phyloP scores from a whole-genome alignment of 37 sponge, comb jelly and placozoan species.

The Tethya wilhelma region DNA sequence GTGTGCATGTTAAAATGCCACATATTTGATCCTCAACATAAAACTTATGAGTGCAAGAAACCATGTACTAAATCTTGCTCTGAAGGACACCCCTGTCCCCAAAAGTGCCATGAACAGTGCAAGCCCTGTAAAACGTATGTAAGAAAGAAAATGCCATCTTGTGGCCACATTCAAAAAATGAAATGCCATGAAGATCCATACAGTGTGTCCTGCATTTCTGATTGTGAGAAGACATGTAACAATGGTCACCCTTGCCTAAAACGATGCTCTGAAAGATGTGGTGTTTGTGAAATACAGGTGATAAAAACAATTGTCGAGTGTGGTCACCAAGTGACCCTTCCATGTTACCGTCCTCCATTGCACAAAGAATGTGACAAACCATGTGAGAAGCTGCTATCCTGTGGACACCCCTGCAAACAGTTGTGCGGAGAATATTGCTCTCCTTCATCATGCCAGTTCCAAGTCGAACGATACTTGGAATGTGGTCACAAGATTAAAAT shows the following conservation, averaged over 20 bases:
- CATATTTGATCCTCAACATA: conserved; percentile 55
- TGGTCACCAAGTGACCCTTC: conserved; percentile 46
- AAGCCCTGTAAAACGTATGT: conserved; percentile 28
- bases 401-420: conserved; percentile 64
- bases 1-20: conserved; percentile 69
- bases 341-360: neutral
- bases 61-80: conserved; percentile 41
- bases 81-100: conserved; percentile 42
- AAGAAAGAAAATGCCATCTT: conserved; percentile 34
- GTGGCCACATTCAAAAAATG: conserved; percentile 53
- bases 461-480: neutral
- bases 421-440: conserved; percentile 41
- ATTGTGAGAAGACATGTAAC: conserved; percentile 36
- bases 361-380: neutral
- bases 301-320: conserved; percentile 20
- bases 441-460: neutral
- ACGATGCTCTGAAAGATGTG: conserved; percentile 39
- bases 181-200: conserved; percentile 46
- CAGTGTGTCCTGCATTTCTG: conserved; percentile 17
- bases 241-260: conserved; percentile 37
- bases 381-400: conserved; percentile 42
- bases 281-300: neutral
- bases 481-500: neutral
- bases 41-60: conserved; percentile 60
- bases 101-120: conserved; percentile 34